Base-by-base conservation (phyloP, 2,797 vertebrate species). In the Euphonia xanthogaster region DNA sequence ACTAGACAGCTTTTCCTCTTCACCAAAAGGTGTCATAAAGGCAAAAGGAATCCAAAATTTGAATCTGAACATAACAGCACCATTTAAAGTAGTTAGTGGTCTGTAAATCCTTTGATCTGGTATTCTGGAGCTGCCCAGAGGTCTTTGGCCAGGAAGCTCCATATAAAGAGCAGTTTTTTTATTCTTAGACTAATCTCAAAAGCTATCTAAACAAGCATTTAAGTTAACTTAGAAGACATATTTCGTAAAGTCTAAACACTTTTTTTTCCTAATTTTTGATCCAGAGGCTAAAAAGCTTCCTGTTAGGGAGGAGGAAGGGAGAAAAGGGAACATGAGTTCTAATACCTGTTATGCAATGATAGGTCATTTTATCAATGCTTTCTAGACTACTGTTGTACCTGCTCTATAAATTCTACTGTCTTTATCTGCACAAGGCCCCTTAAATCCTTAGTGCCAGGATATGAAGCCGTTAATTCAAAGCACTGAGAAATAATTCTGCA, bases 81-180 rank as follows among this genome's bases (percentile, higher is more conserved):
- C 35, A 37, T 82, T 92, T 94, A 33, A 94, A 87, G 48, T 25
- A 63, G 40, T 60, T 28, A 88, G 27, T 60, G 82, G 60, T 19
- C 31, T 89, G 77, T 86, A 94, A 93, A 75, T 81, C 55, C 70
- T 93, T 88, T 91, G 48, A 86, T 90, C 48, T 88, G 72, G 44
- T 30, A 57, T 93, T 96, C 84, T 75, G 54, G 70, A 50, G 44
- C 23, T 82, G 72, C 67, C 60, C 70, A 91, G 55, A 86, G 42
- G 53, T 63, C 48, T 93, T 45, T 47, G 47, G 66, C 54, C 27
- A 81, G 71, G 84, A 80, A 74, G 53, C 22, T 88, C 23, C 72
- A 55, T 67, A 60, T 74, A 96, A 94, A 94, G 73, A 94, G 90
- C 60, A 77, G 57, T 66, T 82, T 90, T 93, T 94, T 93, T 96